Percentiles rank a stretch among this genome's conserved stretches.
Conservation (phyloP, 2,888 invertebrate genomes). For the Pseudococcus jackbeardsleyi region DNA sequence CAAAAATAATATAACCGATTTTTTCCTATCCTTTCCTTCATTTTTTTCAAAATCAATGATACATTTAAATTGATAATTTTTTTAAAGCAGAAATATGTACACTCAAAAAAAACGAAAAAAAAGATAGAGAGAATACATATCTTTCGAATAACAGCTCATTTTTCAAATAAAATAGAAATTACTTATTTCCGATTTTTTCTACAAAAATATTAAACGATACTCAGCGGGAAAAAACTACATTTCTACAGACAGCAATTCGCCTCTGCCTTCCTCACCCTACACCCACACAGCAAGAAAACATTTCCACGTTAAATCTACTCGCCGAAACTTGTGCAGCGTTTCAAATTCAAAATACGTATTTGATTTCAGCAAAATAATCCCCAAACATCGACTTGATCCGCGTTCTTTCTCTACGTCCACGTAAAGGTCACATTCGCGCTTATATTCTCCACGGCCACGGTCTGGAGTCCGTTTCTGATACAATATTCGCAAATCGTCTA, state of each 20-base stretch:
- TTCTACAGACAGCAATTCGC: not conserved
- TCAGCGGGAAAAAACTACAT: not conserved
- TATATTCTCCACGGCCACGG: not conserved
- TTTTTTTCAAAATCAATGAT: no score
- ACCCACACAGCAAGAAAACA: not conserved
- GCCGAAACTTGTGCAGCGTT: not conserved
- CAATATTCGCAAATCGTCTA: not conserved
- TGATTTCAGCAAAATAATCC: not conserved
- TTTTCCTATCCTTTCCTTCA: no score
- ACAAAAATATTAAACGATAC: slow-evolving; percentile 13
- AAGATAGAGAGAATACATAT: not conserved
- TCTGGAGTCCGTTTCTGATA: not conserved
- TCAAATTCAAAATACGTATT: slow-evolving; percentile 26
- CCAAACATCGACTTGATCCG: not conserved
- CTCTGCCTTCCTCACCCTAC: not conserved
- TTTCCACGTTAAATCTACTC: not conserved
- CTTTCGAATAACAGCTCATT: not conserved
- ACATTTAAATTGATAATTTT: no score
- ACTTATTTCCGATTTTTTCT: slow-evolving; percentile 16
- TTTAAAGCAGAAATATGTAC: no score
- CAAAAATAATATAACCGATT: no score
- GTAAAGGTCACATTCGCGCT: slow-evolving; percentile 5
- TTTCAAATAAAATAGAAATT: not conserved
- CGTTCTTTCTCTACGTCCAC: not conserved
- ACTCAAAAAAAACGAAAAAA: no score